A percentile compares a stretch with the other conserved stretches of the same genome.
Evolutionary conservation across 2,113 vertebrate genomes (phyloP).

Genomic region (Clarias gariepinus): DNA sequence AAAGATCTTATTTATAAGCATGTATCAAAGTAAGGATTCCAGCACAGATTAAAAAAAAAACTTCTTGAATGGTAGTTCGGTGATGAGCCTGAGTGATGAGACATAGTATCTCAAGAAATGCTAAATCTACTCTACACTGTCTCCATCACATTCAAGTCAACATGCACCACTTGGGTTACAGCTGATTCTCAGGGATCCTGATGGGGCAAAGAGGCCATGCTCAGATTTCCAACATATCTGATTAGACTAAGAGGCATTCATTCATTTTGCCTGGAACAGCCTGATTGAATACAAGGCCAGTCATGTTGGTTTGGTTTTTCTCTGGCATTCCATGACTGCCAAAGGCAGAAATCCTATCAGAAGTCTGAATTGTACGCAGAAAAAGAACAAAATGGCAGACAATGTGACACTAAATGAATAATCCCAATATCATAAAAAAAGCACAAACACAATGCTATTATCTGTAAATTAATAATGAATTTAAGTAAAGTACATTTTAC

Average conservation of each 20-base stretch:
- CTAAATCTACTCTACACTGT: slow-evolving; percentile 38
- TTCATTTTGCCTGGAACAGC: slow-evolving; percentile 42
- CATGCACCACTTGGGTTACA: slow-evolving; percentile 40
- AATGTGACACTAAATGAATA: neutral
- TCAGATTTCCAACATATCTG: slow-evolving; percentile 50
- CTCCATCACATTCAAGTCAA: slow-evolving; percentile 38
- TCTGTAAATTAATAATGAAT: slow-evolving; percentile 24
- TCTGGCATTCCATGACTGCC: slow-evolving; percentile 44
- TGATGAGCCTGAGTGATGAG: slow-evolving; percentile 30
- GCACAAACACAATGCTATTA: neutral
- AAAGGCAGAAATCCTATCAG: slow-evolving; percentile 57
- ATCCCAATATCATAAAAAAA: slow-evolving; percentile 6
- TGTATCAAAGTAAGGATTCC: neutral
- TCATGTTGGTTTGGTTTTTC: slow-evolving; percentile 54
- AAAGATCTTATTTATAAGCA: slow-evolving; percentile 1
- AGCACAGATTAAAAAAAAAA: slow-evolving; percentile 21
- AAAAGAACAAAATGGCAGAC: neutral
- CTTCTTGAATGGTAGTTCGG: slow-evolving; percentile 45
- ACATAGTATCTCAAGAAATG: slow-evolving; percentile 54
- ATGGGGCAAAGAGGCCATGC: slow-evolving; percentile 3
- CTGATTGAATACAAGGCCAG: slow-evolving; percentile 46
- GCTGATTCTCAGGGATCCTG: slow-evolving; percentile 38
- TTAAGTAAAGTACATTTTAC: slow-evolving; percentile 3
- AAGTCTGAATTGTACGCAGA: neutral
- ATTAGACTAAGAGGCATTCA: slow-evolving; percentile 47